These are phyloP conservation scores for Takifugu ocellatus DNA, from an alignment of 2,797 vertebrate species.

Conservation along the genomic window DNA sequence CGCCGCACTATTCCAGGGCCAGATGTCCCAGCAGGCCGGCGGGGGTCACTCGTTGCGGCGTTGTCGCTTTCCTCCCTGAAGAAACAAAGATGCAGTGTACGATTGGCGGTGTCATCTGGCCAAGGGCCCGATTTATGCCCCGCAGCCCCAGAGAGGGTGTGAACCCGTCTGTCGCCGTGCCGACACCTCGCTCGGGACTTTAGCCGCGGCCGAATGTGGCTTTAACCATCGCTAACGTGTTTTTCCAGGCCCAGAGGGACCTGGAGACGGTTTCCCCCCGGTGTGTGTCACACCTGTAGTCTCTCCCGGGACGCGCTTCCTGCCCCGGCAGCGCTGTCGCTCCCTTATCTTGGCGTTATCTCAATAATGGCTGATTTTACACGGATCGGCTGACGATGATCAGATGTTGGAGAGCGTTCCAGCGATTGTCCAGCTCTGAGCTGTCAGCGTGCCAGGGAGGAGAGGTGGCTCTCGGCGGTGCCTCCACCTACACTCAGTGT, in stretches of 20 bases:
- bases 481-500: slow-evolving; percentile 26
- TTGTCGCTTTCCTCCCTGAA: slow-evolving; percentile 57
- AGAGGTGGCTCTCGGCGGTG: slow-evolving; percentile 26
- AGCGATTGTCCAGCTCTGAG: slow-evolving; percentile 23
- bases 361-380: slow-evolving; percentile 36
- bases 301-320: slow-evolving; percentile 20
- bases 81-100: slow-evolving; percentile 72
- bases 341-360: too few relatives aligned
- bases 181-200: too few relatives aligned
- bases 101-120: slow-evolving; percentile 70
- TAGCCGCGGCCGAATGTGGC: too few relatives aligned
- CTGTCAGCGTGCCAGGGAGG: slow-evolving; percentile 18
- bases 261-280: neutral
- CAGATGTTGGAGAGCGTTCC: slow-evolving; percentile 34
- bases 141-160: neutral
- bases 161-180: too few relatives aligned
- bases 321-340: neutral
- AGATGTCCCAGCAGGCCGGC: slow-evolving; percentile 63
- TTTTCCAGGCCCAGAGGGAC: too few relatives aligned
- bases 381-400: slow-evolving; percentile 26
- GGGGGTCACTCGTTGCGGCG: slow-evolving; percentile 51
- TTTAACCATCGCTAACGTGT: too few relatives aligned
- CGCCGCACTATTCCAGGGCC: slow-evolving; percentile 57
- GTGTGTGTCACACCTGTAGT: slow-evolving; percentile 3
- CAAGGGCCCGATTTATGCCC: slow-evolving; percentile 48